Evolutionary conservation across 2,113 vertebrate species (phyloP), one percentile per base, ranked within the genome.

Genomic region (Seriola aureovittata): DNA sequence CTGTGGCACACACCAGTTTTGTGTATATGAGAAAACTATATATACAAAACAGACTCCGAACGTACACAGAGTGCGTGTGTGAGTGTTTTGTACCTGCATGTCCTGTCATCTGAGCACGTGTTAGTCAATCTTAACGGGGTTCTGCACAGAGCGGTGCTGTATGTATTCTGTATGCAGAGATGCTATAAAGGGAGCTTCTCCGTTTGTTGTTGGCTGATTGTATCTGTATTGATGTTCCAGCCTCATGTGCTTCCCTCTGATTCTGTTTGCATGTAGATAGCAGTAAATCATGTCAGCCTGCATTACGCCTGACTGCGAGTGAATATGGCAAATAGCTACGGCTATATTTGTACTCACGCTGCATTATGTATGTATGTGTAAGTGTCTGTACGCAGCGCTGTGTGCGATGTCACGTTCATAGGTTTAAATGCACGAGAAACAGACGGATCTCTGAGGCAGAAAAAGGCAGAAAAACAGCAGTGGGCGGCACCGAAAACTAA

Each of bases 171-270:
- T 42, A 72, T 29, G 54, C 19, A 23, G 21, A 58, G 29, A 64
- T 32, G 36, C 42, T 48, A 79, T 25, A 81, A 59, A 84, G 17
- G 3, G 60, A 76, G 68, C 34, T 36, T 50, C 17, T 79, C 8
- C 55, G 63, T 73, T 48, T 57, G 21, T 11, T 54, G 52, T n/a
- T 54, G 64, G 68, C 25, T 66, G 75, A 85, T 86, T 80, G 19
- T 66, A 82, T 90, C 82, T 84, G 42, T 71, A 85, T 77, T 82
- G 72, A 85, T 80, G 72, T 52, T 75, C 13, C n/a, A 58, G 62
- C 36, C 55, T 79, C 63, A 34, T 11, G 12, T 63, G 68, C 67
- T 71, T 75, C 44, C 23, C 9, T 60, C 66, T 5, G 68, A 73
- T 79, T 68, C 70, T 21, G 48, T 60, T 63, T 65, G 40, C 69